Conservation (phyloP, 2,113 vertebrate genomes). For the Atractosteus spatula region DNA sequence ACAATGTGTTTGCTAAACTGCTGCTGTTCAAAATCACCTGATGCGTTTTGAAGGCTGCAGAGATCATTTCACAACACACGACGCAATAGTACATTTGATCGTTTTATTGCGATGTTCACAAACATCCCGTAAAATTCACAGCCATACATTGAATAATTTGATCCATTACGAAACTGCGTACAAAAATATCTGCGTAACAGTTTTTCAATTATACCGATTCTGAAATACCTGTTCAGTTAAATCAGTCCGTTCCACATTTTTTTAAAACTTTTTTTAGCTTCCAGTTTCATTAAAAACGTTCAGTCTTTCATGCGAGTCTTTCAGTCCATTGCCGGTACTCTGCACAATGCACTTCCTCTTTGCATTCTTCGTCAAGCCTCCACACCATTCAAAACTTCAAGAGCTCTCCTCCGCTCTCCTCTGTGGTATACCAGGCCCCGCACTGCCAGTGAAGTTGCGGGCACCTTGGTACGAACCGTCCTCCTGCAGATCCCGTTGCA, state of each 20-base stretch:
- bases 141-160: background rate
- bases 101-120: slow-evolving; percentile 56
- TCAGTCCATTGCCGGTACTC: background rate
- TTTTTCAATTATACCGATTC: background rate
- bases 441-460: slow-evolving; percentile 35
- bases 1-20: background rate
- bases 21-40: background rate
- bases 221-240: too few species aligned
- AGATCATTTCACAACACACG: slow-evolving; percentile 33
- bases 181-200: too few species aligned
- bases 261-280: background rate
- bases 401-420: slow-evolving; percentile 44
- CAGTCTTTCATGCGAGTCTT: too few species aligned
- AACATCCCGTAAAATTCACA: background rate
- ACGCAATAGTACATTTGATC: slow-evolving; percentile 37
- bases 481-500: slow-evolving; percentile 30
- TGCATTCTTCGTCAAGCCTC: slow-evolving; percentile 23
- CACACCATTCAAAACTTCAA: slow-evolving; percentile 25
- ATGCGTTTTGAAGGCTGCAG: background rate
- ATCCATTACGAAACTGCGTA: too few species aligned
- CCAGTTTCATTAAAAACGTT: background rate
- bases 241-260: slow-evolving; percentile 27
- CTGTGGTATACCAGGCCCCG: slow-evolving; percentile 37
- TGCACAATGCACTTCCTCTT: background rate
- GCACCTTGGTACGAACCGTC: slow-evolving; percentile 35